phyloP scores from a whole-genome alignment of 2,888 invertebrate species.

The Ormyrus rosae region DNA sequence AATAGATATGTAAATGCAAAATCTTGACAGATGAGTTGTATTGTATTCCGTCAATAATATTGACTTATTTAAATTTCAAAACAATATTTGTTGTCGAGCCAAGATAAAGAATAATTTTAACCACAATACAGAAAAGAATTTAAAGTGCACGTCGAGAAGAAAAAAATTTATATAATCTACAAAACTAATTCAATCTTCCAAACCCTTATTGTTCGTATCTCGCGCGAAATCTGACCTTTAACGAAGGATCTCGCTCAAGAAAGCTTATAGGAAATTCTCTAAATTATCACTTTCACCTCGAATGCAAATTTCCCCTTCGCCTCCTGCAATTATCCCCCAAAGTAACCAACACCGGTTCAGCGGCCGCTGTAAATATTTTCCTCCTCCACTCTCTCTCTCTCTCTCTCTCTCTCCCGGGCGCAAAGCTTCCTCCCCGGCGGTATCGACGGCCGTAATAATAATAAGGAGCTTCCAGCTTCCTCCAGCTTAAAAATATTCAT shows the following conservation, averaged over 20 bases:
- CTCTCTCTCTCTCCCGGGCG: neutral
- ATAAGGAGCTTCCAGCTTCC: conserved; percentile 1
- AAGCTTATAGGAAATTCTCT: neutral
- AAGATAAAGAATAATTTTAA: too few relatives aligned
- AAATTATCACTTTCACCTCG: neutral
- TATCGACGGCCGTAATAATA: conserved; percentile 28
- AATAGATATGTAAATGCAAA: conserved; percentile 1
- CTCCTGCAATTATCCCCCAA: neutral
- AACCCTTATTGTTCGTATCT: too few relatives aligned
- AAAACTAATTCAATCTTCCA: too few relatives aligned
- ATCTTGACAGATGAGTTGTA: conserved; percentile 2
- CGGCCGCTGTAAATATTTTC: conserved; percentile 4
- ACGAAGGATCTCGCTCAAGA: neutral
- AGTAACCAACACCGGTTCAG: neutral
- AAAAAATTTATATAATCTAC: too few relatives aligned
- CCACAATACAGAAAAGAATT: too few relatives aligned
- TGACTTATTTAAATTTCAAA: neutral
- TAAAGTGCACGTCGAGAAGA: too few relatives aligned
- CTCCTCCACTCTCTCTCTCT: too few relatives aligned
- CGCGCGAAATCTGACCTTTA: neutral
- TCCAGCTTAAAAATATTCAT: conserved; percentile 51
- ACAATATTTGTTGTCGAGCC: neutral
- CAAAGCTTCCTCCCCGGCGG: neutral
- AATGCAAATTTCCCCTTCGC: neutral
- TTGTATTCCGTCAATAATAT: too few relatives aligned